Conservation (phyloP, 2,888 invertebrate species). For the Buathra laborator region DNA sequence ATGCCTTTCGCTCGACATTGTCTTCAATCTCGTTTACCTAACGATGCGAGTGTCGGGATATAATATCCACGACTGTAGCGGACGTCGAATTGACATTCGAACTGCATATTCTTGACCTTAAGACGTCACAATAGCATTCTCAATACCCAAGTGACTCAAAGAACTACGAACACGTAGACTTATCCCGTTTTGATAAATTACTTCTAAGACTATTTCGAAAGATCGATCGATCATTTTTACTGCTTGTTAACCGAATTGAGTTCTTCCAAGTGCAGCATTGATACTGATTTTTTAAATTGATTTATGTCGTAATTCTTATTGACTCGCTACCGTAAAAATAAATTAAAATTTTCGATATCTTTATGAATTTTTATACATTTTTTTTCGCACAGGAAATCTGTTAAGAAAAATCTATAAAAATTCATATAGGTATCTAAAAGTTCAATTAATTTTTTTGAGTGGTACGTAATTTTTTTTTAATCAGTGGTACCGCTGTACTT, state of each 20-base stretch:
- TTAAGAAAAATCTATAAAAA: too few species aligned
- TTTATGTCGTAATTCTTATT: too few species aligned
- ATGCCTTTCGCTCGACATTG: background rate
- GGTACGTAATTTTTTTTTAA: background rate
- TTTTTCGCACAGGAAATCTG: too few species aligned
- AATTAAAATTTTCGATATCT: too few species aligned
- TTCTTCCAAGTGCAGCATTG: background rate
- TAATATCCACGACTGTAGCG: background rate
- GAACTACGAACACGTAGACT: background rate
- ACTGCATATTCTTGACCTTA: slow-evolving; percentile 21
- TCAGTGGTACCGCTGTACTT: too few species aligned
- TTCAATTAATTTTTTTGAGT: background rate
- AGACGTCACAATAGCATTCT: background rate
- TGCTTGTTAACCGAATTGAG: background rate
- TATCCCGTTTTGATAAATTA: slow-evolving; percentile 1
- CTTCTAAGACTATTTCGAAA: background rate
- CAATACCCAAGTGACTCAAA: background rate
- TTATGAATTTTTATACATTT: too few species aligned
- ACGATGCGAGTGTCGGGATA: slow-evolving; percentile 7
- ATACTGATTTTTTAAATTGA: too few species aligned
- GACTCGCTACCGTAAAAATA: too few species aligned
- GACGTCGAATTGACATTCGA: slow-evolving; percentile 47
- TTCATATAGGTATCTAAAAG: too few species aligned
- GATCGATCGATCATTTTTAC: slow-evolving; percentile 8
- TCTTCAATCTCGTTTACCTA: slow-evolving; percentile 35